Evolutionary conservation across 2,888 invertebrate species (phyloP).

Genomic region (Pycnomerus fuliginosus): DNA sequence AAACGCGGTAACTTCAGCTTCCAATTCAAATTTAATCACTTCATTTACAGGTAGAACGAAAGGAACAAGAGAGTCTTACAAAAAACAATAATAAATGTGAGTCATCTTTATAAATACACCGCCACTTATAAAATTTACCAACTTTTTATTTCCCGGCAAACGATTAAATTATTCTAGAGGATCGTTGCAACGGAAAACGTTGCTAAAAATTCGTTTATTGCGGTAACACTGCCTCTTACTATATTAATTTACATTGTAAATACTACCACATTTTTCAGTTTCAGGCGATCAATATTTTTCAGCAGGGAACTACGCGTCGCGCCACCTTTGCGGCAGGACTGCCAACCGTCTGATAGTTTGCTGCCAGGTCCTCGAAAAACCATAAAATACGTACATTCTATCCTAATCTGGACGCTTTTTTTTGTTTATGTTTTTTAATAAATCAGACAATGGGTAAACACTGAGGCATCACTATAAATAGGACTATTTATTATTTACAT

Average conservation of each 20-base stretch:
- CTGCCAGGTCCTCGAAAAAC: too few relatives aligned
- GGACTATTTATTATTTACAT: too few relatives aligned
- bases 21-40: slow-evolving; percentile 16
- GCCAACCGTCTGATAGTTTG: neutral
- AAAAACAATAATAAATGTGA: slow-evolving; percentile 35
- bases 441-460: too few relatives aligned
- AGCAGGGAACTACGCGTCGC: too few relatives aligned
- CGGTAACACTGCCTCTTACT: neutral
- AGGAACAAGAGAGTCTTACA: slow-evolving; percentile 26
- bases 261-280: slow-evolving; percentile 3
- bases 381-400: too few relatives aligned
- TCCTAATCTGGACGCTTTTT: too few relatives aligned
- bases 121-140: slow-evolving; percentile 33
- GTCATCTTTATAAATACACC: slow-evolving; percentile 38
- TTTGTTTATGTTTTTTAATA: too few relatives aligned
- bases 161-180: neutral
- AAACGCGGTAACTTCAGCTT: slow-evolving; percentile 10
- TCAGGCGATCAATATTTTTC: slow-evolving; percentile 3
- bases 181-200: neutral
- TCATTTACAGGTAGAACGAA: slow-evolving; percentile 23
- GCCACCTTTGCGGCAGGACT: neutral
- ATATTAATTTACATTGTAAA: slow-evolving; percentile 3
- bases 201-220: too few relatives aligned
- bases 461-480: too few relatives aligned
- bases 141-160: slow-evolving; percentile 11